Evolutionary conservation across 2,113 vertebrate genomes (phyloP), one percentile per base, ranked within the genome.

Genomic region (Oncorhynchus masou): DNA sequence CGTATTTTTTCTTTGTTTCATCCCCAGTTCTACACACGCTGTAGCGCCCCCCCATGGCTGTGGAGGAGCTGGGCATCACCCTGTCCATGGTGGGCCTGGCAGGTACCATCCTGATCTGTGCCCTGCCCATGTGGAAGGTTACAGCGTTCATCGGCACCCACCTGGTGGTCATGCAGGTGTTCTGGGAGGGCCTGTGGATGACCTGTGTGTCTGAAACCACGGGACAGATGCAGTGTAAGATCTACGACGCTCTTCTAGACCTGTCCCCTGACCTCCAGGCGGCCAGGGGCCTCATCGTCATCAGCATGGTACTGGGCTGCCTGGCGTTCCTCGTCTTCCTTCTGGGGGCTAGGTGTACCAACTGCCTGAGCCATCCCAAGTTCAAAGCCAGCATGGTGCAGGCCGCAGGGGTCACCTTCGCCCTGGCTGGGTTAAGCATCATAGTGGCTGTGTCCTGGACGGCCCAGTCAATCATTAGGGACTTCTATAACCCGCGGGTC

Each of bases 141-240:
- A 96, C 95, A 0, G 93, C 95, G 0, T 96, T 95, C 88, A 93
- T 95, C 0, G 95, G 95, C 76, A 95, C 94, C 71, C 94, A 94
- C 76, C 94, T 95, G 29, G 93, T 94, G 84, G 94, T 93, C 82
- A 94, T 95, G 54, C 96, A 97, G 92, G 93, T 95, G 74, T 95
- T 95, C 90, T 95, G 94, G 94, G 95, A 97, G 31, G 96, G 95
- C 65, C 73, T 96, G 81, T 97, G 95, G 95, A 95, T 96, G 95
- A 95, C 90, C 76, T 96, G 96, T 0, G 93, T 95, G 72, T 93
- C 91, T 0, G 94, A 96, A 78, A 94, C 91, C 91, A 95, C 94
- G 0, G 95, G 96, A 2, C 95, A 96, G 91, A 91, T 95, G 93
- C 96, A 96, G 87, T 96, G 95, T 80, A 97, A 96, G 81, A 88